These are phyloP conservation scores for Acanthoscelides obtectus DNA, from an alignment of 2,888 invertebrate species.

Conservation along the genomic window DNA sequence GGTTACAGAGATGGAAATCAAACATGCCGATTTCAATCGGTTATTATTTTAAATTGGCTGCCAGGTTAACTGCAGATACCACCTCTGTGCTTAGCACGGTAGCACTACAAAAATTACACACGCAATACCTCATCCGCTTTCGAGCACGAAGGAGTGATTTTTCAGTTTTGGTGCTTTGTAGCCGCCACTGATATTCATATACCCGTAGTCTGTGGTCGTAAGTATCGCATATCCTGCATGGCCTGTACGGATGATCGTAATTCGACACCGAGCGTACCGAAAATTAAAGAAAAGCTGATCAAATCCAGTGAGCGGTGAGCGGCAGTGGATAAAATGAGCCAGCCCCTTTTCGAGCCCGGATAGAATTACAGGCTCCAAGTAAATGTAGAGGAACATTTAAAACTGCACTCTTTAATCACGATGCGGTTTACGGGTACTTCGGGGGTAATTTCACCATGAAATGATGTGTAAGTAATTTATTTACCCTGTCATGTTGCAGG, in stretches of 20 bases:
- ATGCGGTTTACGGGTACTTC: slow-evolving; percentile 27
- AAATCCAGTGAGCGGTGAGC: slow-evolving; percentile 44
- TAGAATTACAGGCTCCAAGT: slow-evolving; percentile 36
- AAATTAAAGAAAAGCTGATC: slow-evolving; percentile 47
- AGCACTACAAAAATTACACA: too few relatives aligned
- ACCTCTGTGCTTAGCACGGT: too few relatives aligned
- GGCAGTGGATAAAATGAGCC: too few relatives aligned
- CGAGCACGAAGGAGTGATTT: too few relatives aligned
- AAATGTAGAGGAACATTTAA: slow-evolving; percentile 22
- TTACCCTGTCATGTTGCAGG: slow-evolving; percentile 6
- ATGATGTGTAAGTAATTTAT: slow-evolving; percentile 22
- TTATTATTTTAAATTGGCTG: too few relatives aligned
- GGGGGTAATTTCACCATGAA: slow-evolving; percentile 28
- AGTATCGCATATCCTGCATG: slow-evolving; percentile 28
- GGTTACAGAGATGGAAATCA: too few relatives aligned
- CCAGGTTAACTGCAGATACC: too few relatives aligned
- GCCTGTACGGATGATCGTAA: slow-evolving; percentile 28
- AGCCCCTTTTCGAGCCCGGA: slow-evolving; percentile 26
- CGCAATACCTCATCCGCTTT: too few relatives aligned
- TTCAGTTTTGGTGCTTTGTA: too few relatives aligned
- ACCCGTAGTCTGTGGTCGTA: neutral
- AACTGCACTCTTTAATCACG: slow-evolving; percentile 35
- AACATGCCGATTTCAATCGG: too few relatives aligned
- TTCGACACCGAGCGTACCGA: slow-evolving; percentile 35
- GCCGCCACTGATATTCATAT: neutral